Conservation (phyloP, 2,113 vertebrate species). For the Himantopus leucocephalus region DNA sequence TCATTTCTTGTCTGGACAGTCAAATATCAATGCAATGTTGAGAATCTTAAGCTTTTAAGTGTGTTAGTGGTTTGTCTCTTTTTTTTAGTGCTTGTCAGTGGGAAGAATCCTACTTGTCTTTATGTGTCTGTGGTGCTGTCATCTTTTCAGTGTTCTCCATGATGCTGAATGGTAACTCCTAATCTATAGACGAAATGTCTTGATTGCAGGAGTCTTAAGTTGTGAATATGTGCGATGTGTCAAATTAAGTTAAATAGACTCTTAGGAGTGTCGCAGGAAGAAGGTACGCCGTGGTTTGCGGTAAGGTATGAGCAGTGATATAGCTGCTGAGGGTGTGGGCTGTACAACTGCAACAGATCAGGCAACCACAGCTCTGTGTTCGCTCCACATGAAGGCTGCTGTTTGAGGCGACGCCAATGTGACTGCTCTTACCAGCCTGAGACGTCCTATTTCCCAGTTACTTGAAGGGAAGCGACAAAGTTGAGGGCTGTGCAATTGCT, state of each 20-base stretch:
- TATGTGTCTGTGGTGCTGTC: neutral
- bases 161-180: neutral
- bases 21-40: neutral
- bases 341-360: fast-evolving
- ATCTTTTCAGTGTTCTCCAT: neutral
- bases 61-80: neutral
- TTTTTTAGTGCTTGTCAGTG: neutral
- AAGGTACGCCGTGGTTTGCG: neutral
- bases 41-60: neutral
- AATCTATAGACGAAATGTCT: neutral
- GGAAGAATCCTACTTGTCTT: neutral
- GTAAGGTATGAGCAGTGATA: neutral
- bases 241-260: neutral
- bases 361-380: neutral
- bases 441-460: fast-evolving
- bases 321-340: neutral
- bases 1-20: neutral
- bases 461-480: neutral
- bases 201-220: neutral
- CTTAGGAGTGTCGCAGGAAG: neutral
- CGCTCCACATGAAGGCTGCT: neutral
- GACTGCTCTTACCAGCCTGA: neutral
- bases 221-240: neutral
- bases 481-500: neutral
- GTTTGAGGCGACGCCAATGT: neutral